Evolutionary conservation across 2,888 invertebrate genomes (phyloP), one percentile per base, ranked within the genome.

Genomic region (Parnassius apollo): DNA sequence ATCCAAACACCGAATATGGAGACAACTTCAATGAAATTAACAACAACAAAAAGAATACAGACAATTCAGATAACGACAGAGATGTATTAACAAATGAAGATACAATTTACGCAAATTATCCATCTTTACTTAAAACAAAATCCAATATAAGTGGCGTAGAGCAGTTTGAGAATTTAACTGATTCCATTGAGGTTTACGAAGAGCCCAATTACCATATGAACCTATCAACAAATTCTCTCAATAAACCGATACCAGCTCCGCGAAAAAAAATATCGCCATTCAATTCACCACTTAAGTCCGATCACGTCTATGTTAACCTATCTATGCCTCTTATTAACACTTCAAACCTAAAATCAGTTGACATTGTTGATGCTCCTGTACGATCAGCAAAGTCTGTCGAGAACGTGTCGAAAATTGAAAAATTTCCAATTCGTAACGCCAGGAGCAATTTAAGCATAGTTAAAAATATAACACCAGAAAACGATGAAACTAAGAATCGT

Each of bases 141-240:
- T 81, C 86, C 4, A 78, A 86, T 68, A 85, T 89, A 61, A 91
- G 88, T 71, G 91, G 88, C 9, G 78, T 88, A 2, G 88, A 89
- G 65, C 76, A 90, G 65, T 94, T 94, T 78, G 93, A 95, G 79
- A 94, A 95, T 76, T 81, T 95, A 61, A 94, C 93, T 52, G 94
- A 94, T 76, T 94, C 94, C 13, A 94, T 94, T 68, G 94, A 94
- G 83, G 93, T 94, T 42, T 93, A 93, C 66, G 94, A 94, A 79
- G 92, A 93, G 67, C 88, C 80, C 57, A 74, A 79, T 35, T 77
- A 84, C 59, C 68, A 73, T 13, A 71, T 85, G 2, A 83, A 81
- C 68, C 66, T 71, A 56, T 88, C 89, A 1, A 92, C 87, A 13
- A 86, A 84, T 65, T 93, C 93, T 42, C 80, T 93, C 57, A 93